Conservation (phyloP, 2,888 invertebrate genomes). For the Drosophila mercatorum region DNA sequence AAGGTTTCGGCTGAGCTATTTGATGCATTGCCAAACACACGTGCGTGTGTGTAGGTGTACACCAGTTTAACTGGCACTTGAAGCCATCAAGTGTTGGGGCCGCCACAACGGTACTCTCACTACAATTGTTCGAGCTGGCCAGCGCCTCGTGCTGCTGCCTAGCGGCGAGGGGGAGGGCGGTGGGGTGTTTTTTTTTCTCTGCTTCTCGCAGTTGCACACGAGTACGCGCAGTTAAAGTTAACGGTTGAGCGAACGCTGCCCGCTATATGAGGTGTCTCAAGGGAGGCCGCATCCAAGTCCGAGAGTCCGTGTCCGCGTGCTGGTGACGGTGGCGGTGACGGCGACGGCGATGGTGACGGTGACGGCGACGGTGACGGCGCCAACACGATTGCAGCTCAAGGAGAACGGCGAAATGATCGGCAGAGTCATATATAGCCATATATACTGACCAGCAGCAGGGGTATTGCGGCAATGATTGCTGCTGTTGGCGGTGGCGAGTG, state of each 20-base stretch:
- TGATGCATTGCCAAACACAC: slow-evolving; percentile 10
- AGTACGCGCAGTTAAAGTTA: slow-evolving; percentile 53
- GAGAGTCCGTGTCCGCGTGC: slow-evolving; percentile 26
- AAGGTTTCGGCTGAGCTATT: slow-evolving; percentile 18
- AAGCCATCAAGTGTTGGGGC: slow-evolving; percentile 46
- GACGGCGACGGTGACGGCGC: slow-evolving; percentile 26
- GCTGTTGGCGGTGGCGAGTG: background rate
- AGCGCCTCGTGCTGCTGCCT: slow-evolving; percentile 17
- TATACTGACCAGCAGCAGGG: slow-evolving; percentile 52
- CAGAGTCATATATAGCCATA: slow-evolving; percentile 31
- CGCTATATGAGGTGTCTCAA: slow-evolving; percentile 20
- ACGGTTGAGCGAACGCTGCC: slow-evolving; percentile 59
- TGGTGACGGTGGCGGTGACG: slow-evolving; percentile 16
- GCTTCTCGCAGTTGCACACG: slow-evolving; percentile 49
- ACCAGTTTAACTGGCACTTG: slow-evolving; percentile 51
- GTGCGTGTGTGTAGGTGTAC: slow-evolving; percentile 18
- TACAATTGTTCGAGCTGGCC: slow-evolving; percentile 31
- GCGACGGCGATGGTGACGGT: slow-evolving; percentile 17
- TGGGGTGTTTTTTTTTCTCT: background rate
- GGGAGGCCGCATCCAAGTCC: slow-evolving; percentile 19
- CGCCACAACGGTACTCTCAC: slow-evolving; percentile 51
- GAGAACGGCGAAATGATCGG: slow-evolving; percentile 64
- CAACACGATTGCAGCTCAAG: slow-evolving; percentile 57
- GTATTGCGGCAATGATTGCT: slow-evolving; percentile 51
- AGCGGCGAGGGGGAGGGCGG: background rate